Evolutionary conservation across 92 coral and sea anemone species (phyloP).

Genomic region (Umimayanthus chanpuru): DNA sequence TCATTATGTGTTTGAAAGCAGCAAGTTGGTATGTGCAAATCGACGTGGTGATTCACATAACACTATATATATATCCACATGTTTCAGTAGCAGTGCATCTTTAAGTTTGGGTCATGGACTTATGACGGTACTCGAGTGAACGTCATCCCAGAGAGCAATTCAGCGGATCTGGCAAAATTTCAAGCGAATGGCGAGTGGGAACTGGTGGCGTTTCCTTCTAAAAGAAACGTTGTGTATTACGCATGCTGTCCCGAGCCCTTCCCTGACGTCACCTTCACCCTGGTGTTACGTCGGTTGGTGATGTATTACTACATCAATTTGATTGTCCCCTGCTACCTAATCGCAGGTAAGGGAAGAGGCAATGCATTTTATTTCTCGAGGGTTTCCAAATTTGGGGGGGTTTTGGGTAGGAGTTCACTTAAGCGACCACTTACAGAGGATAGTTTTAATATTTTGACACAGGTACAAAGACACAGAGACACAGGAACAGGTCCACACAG

Average conservation of each 20-base stretch:
- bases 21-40: neutral
- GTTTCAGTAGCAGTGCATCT: conserved; percentile 60
- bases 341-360: conserved; percentile 66
- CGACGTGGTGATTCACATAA: neutral
- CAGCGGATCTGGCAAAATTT: conserved; percentile 63
- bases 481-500: too few relatives aligned
- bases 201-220: conserved; percentile 73
- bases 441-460: too few relatives aligned
- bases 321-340: conserved; percentile 86
- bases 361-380: too few relatives aligned
- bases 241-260: conserved; percentile 83
- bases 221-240: conserved; percentile 57
- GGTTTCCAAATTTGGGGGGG: too few relatives aligned
- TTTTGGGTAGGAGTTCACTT: too few relatives aligned
- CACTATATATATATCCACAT: neutral
- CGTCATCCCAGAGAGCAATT: conserved; percentile 62
- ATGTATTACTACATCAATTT: conserved; percentile 85
- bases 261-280: conserved; percentile 90
- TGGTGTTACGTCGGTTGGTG: conserved; percentile 78
- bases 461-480: too few relatives aligned
- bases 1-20: too few relatives aligned
- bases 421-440: too few relatives aligned
- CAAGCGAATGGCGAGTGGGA: conserved; percentile 94
- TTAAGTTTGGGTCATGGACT: conserved; percentile 96
- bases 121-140: conserved; percentile 82